A percentile compares a stretch with the other conserved stretches of the same genome.
These are phyloP conservation scores for Apamea sordens DNA, from an alignment of 2,888 invertebrate genomes.

Conservation along the genomic window DNA sequence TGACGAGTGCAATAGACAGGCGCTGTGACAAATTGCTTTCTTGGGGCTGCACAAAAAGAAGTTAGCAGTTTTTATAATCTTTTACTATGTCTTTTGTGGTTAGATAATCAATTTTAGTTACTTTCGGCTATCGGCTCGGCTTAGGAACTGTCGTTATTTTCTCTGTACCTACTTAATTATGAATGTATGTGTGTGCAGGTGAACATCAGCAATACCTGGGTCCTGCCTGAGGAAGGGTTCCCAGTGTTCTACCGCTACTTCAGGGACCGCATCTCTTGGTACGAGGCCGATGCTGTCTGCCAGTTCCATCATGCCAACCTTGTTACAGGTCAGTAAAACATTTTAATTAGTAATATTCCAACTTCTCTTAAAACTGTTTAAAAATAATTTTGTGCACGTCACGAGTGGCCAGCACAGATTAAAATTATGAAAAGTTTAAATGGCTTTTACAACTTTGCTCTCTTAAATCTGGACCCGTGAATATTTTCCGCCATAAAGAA, in stretches of 20 bases:
- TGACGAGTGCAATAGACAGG: constrained; percentile 46
- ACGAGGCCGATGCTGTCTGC: constrained; percentile 95
- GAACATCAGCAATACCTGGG: constrained; percentile 95
- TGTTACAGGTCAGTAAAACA: constrained; percentile 92
- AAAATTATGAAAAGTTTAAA: constrained; percentile 77
- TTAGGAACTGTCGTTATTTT: not conserved
- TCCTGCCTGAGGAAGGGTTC: constrained; percentile 94
- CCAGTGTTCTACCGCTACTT: constrained; percentile 96
- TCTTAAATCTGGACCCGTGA: constrained; percentile 68
- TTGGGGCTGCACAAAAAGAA: constrained; percentile 2
- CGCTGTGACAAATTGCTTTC: constrained; percentile 38
- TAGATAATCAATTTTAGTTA: not conserved
- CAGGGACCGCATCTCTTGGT: constrained; percentile 95
- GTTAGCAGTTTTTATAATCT: constrained; percentile 7
- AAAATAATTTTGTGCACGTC: constrained; percentile 67
- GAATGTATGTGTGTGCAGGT: constrained; percentile 89
- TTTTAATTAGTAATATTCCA: not conserved
- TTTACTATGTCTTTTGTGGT: not conserved
- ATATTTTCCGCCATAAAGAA: constrained; percentile 69
- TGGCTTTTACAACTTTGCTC: constrained; percentile 76
- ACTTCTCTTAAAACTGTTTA: constrained; percentile 57
- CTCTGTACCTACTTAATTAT: not conserved
- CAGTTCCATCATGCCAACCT: constrained; percentile 95
- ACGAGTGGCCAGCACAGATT: constrained; percentile 65
- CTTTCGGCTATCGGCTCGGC: not conserved